Evolutionary conservation across 1,140 invertebrate genomes (phyloP), one percentile per base, ranked within the genome.

Genomic region (Heliothis subflexa): DNA sequence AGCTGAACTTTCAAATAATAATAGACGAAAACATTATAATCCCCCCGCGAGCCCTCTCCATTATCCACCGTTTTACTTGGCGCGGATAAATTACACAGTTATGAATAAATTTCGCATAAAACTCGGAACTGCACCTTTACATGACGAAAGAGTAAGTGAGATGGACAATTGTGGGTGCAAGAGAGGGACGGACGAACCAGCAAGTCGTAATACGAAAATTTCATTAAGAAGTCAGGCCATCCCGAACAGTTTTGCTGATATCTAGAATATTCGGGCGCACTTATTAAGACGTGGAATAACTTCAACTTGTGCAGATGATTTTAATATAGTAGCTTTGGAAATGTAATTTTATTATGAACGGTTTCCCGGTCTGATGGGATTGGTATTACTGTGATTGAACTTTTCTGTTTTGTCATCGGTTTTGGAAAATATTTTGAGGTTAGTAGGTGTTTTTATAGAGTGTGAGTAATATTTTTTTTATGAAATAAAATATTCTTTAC

Each of bases 61-160:
- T 94, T 93, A 93, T 91, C 77, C 78, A 86, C 83, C 89, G 87
- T 90, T 92, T 92, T 88, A 91, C 91, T 92, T 87, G 81, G 83
- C 87, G 76, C 82, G 89, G 88, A 92, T 93, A 90, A 93, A 94
- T 94, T 94, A 94, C 92, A 87, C 85, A 87, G 91, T 93, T 94
- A 94, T 94, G 93, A 94, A 94, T 94, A 94, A 94, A 93, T 94
- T 92, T 94, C 90, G 83, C 93, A 94, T 94, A 94, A 93, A 94
- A 94, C 87, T 88, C 86, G 71, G 80, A 84, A 90, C 86, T 94
- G 91, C 93, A 93, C 89, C 89, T 92, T 93, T 85, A 88, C 87
- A 88, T 76, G 87, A 81, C 28, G 86, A 90, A 64, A 81, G 91
- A 81, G 89, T 90, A 74, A 79, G 83, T 64, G 70, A 64, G 88